phyloP scores from a whole-genome alignment of 53 echinoderm and acorn worm species.

The Mesocentrotus franciscanus region DNA sequence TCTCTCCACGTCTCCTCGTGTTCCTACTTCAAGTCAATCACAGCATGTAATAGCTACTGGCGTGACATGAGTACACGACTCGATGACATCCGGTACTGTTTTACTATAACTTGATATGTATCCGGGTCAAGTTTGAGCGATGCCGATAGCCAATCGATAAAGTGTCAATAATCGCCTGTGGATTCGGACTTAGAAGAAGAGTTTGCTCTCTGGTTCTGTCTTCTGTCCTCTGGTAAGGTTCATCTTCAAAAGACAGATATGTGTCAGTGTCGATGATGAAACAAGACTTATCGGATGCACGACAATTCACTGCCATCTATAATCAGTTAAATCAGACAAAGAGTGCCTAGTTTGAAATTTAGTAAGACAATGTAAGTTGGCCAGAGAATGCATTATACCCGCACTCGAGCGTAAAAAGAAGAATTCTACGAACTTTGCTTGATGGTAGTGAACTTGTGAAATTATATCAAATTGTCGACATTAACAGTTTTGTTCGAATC shows the following conservation, averaged over 20 bases:
- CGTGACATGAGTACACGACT: not conserved
- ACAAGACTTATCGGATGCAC: not conserved
- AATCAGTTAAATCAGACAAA: too few species aligned
- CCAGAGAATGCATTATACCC: too few species aligned
- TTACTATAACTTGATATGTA: not conserved
- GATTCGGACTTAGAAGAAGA: not conserved
- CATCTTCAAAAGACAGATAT: not conserved
- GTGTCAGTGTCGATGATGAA: not conserved
- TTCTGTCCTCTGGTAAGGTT: not conserved
- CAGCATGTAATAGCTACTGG: not conserved
- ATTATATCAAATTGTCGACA: too few species aligned
- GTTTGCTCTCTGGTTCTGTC: not conserved
- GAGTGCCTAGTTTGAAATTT: too few species aligned
- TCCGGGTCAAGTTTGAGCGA: conserved; percentile 20
- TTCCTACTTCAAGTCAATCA: not conserved
- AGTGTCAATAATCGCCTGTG: conserved; percentile 12
- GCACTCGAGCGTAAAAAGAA: too few species aligned
- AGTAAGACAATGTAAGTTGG: too few species aligned
- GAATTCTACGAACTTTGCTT: too few species aligned
- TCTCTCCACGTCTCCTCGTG: not conserved
- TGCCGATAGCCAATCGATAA: not conserved
- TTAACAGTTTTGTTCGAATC: too few species aligned
- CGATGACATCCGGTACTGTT: not conserved
- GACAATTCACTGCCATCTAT: too few species aligned
- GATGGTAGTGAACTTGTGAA: too few species aligned